phyloP scores from a whole-genome alignment of 2,113 vertebrate genomes.

The Panthera tigris region DNA sequence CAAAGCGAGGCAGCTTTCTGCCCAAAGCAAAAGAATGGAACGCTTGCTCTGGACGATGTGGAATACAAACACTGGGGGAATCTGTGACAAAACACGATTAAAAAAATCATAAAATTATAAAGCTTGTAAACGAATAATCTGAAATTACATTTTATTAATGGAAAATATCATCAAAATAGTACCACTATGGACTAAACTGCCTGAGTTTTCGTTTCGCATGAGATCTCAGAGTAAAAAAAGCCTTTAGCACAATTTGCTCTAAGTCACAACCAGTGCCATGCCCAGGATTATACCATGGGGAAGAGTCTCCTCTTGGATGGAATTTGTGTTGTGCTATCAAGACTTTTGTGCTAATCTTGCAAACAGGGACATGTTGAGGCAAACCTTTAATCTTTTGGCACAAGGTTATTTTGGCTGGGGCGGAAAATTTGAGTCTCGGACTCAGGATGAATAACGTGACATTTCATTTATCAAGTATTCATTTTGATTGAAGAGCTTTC shows the following conservation, averaged over 20 bases:
- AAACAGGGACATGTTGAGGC: slow-evolving; percentile 85
- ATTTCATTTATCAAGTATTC: slow-evolving; percentile 85
- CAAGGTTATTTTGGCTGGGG: slow-evolving; percentile 92
- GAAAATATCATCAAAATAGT: slow-evolving; percentile 93
- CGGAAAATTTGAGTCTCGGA: slow-evolving; percentile 86
- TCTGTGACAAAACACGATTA: slow-evolving; percentile 88
- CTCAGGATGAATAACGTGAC: slow-evolving; percentile 84
- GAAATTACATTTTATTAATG: slow-evolving; percentile 91
- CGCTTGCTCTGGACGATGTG: slow-evolving; percentile 83
- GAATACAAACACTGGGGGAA: slow-evolving; percentile 86
- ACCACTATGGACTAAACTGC: slow-evolving; percentile 91
- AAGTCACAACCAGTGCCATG: slow-evolving; percentile 85
- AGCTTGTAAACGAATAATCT: slow-evolving; percentile 90
- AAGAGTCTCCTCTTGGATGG: slow-evolving; percentile 81
- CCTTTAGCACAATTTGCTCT: slow-evolving; percentile 87
- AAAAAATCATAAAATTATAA: slow-evolving; percentile 91
- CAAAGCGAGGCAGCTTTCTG: slow-evolving; percentile 79
- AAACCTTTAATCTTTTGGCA: slow-evolving; percentile 95
- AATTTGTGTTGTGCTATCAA: slow-evolving; percentile 88
- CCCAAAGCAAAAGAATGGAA: slow-evolving; percentile 81
- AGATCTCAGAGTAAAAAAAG: slow-evolving; percentile 88
- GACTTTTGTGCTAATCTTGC: slow-evolving; percentile 88
- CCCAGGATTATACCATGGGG: slow-evolving; percentile 77
- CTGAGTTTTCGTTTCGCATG: slow-evolving; percentile 88
- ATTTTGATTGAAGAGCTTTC: slow-evolving; percentile 96